Conservation (phyloP, 2,888 invertebrate genomes). For the Drosophila rellima region DNA sequence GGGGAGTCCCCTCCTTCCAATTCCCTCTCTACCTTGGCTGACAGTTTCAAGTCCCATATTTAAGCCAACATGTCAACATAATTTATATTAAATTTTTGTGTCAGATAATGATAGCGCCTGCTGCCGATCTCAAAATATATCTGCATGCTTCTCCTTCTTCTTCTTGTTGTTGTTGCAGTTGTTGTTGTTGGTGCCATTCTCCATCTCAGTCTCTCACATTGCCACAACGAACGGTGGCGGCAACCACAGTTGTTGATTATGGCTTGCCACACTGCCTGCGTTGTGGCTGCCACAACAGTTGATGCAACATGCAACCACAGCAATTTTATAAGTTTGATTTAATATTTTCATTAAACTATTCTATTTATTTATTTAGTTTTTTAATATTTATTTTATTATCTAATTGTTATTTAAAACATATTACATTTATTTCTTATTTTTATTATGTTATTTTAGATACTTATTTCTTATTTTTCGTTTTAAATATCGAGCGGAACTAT, state of each 20-base stretch:
- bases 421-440: no score
- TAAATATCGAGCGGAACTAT: no score
- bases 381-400: no score
- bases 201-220: slow-evolving; percentile 31
- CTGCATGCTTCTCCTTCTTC: slow-evolving; percentile 25
- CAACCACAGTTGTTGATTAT: slow-evolving; percentile 40
- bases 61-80: slow-evolving; percentile 84
- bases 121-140: slow-evolving; percentile 59
- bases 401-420: no score
- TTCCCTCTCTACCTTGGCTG: neutral
- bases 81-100: slow-evolving; percentile 84
- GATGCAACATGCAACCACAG: neutral
- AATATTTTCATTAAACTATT: no score
- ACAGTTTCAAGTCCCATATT: slow-evolving; percentile 58
- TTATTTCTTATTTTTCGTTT: no score
- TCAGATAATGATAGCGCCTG: slow-evolving; percentile 83
- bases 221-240: slow-evolving; percentile 37
- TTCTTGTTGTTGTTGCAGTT: neutral
- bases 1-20: neutral
- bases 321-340: no score
- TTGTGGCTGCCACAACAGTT: slow-evolving; percentile 6
- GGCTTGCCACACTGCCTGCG: neutral
- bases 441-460: no score
- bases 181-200: slow-evolving; percentile 23
- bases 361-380: no score